A percentile compares a stretch with the other conserved stretches of the same genome.
These are phyloP conservation scores for Dipodomys spectabilis DNA, from an alignment of 2,113 vertebrate genomes.

Conservation along the genomic window DNA sequence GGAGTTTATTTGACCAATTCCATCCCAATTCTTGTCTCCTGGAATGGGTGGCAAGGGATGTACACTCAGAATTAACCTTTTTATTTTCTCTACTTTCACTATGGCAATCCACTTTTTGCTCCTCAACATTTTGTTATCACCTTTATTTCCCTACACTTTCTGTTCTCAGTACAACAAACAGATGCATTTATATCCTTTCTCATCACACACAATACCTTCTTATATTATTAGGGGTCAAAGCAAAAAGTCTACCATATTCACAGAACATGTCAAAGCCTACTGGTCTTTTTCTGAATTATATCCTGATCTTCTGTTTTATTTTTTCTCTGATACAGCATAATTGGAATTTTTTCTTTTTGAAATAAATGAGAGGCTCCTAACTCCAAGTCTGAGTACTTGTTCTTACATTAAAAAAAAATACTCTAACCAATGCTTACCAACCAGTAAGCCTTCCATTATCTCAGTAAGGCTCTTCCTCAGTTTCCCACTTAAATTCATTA, in stretches of 20 bases:
- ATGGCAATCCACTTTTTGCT: not conserved
- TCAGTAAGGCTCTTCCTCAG: not conserved
- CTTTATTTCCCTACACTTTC: not conserved
- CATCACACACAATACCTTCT: not conserved
- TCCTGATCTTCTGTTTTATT: not conserved
- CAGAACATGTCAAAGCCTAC: not conserved
- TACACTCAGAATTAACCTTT: not conserved
- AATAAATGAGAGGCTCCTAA: not conserved
- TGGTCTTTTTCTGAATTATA: not conserved
- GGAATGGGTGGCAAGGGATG: not conserved
- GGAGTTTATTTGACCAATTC: not conserved
- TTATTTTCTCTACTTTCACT: not conserved
- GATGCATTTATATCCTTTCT: not conserved
- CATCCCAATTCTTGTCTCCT: not conserved
- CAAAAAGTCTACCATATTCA: not conserved
- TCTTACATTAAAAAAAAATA: not conserved
- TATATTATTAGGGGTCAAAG: not conserved
- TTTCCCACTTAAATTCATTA: not conserved
- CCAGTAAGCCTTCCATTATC: not conserved
- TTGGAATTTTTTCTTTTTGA: not conserved
- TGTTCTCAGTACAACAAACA: not conserved
- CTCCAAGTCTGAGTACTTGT: not conserved
- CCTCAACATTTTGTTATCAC: not conserved
- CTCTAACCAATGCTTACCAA: not conserved
- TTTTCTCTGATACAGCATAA: not conserved